Conservation (phyloP, 2,113 vertebrate genomes). For the western clawed frog (Xenopus tropicalis) region DNA sequence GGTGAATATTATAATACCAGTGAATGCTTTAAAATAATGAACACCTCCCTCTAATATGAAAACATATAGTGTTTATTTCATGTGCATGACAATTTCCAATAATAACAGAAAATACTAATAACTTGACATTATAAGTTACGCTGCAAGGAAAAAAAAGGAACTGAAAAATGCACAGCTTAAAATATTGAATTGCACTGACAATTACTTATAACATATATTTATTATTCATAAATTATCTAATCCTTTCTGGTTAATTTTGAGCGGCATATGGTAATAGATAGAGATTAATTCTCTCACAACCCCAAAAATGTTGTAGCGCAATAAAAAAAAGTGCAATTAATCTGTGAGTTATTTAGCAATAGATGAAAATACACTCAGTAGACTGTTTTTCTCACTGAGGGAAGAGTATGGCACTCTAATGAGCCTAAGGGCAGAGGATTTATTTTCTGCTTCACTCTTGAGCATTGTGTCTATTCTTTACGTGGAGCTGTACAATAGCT, state of each 20-base stretch:
- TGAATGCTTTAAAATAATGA: too few species aligned
- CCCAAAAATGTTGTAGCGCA: too few species aligned
- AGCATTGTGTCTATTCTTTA: not conserved
- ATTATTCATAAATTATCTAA: not conserved
- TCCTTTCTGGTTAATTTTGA: not conserved
- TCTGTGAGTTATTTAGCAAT: constrained; percentile 1
- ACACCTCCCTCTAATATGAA: too few species aligned
- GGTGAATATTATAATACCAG: too few species aligned
- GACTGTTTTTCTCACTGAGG: not conserved
- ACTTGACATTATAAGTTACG: too few species aligned
- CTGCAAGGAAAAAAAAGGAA: not conserved
- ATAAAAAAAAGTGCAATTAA: not conserved
- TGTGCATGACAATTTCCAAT: too few species aligned
- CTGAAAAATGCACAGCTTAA: not conserved
- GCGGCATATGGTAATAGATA: not conserved
- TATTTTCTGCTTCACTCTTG: not conserved
- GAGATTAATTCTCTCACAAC: not conserved
- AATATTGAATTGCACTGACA: not conserved
- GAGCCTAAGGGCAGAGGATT: not conserved
- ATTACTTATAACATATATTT: not conserved
- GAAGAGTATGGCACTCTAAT: not conserved
- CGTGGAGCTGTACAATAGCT: not conserved
- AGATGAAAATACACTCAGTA: constrained; percentile 8
- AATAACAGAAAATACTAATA: too few species aligned
- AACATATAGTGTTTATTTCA: too few species aligned